Evolutionary conservation across 37 sponge, comb jelly and placozoan species (phyloP), one percentile per base, ranked within the genome.

Genomic region (Corticium candelabrum): DNA sequence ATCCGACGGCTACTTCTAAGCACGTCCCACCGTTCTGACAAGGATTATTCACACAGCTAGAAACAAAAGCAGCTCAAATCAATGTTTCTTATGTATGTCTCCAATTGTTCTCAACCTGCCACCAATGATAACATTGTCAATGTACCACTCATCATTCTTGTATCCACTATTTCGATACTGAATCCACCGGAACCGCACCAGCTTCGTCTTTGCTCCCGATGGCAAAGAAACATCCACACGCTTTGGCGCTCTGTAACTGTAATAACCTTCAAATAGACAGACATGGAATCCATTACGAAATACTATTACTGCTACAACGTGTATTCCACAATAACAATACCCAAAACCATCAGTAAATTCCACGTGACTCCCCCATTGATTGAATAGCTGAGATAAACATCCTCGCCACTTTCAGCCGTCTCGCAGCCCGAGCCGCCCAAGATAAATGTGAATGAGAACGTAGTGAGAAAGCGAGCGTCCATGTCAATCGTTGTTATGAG

Each of bases 341-440:
- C 21, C 62, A 50, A 21, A 11, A 21, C 62, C 62, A 27, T 11
- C 15, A 50, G 11, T 50, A 50, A 21, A 50, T 29, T 70, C 73
- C 73, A 70, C 29, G 73, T 70, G 73, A 34, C 36, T 7, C 73
- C 73, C 5, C 73, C 73, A 32, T 70, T 70, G 35, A 5, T 70
- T 7, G 73, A 70, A 15, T 29, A 70, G 36, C 29, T 29, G 35
- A 70, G 21, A 29, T 29, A 29, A 32, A 70, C 73, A 32, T 15
- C 31, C 35, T 70, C 73, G 4, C 31, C 73, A 34, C 29, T 4
- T 32, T 70, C 29, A 35, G 62, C 62, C 62, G 62, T 27, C 15
- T 50, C 62, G 62, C 62, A 50, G 4, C 73, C 7, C 5, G 35
- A 35, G 5, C 35, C 73, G 5, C 73, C 7, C 35, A 70, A 4